Base-by-base conservation (phyloP, 2,113 vertebrate species). In the Oncorhynchus keta region DNA sequence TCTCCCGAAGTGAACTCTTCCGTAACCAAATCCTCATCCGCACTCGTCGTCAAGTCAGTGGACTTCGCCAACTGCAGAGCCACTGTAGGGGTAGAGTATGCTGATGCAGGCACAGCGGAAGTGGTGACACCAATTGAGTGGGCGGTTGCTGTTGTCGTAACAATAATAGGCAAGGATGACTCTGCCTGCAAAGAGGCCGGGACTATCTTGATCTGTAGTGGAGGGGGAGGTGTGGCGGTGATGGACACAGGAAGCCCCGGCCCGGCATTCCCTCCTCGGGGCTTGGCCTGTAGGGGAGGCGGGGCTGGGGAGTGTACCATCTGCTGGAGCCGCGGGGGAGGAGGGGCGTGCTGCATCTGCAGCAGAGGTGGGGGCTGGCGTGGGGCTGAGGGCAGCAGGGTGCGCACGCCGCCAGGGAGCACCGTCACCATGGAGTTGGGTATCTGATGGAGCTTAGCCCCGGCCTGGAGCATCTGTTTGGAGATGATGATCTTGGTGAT, bases 401-500 rank as follows among this genome's bases (percentile, higher is more conserved):
- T 4, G 0, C 78, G 85, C 30, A 92, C 49, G n/a, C 89, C 92
- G 0, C 92, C 92, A 0, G 94, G 94, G 80, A 96, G 89, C 82
- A 96, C 90, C 0, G 95, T 96, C 83, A 96, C 94, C 90, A 96
- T 87, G 51, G 93, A 92, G 24, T 92, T 91, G 7, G 93, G 91
- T 35, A 86, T 83, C 76, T 90, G 91, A 30, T 86, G 83, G 65
- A 81, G 55, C 81, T 90, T 89, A 5, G 86, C 85, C n/a, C 88
- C 90, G 0, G 79, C 74, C 78, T 95, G 94, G 70, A 94, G 80
- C 64, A 93, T 84, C 82, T 95, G 95, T 79, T 96, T 96, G 32
- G 90, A 89, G 77, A 97, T 95, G 70, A 96, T 92, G 81, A 97
- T 95, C 86, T 97, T 97, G 68, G 95, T 95, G 86, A 96, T 94